Conservation (phyloP, 2,113 vertebrate species). For the Cisticola juncidis region DNA sequence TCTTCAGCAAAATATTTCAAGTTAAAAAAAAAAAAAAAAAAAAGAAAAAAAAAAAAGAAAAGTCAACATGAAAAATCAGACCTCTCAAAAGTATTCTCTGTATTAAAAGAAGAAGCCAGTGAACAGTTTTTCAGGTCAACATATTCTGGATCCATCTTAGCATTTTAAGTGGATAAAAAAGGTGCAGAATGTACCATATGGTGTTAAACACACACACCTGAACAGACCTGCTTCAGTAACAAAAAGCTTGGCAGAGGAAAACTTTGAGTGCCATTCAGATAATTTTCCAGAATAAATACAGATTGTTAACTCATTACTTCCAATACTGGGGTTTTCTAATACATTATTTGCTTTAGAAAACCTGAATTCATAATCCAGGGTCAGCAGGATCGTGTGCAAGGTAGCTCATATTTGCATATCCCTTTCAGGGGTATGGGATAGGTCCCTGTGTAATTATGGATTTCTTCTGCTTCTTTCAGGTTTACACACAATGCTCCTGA, state of each 20-base stretch:
- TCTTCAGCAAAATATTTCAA: neutral
- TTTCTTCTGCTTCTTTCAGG: neutral
- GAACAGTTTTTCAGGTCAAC: neutral
- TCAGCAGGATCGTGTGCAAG: neutral
- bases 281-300: neutral
- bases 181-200: neutral
- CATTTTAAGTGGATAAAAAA: neutral
- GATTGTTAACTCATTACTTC: neutral
- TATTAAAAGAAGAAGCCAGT: neutral
- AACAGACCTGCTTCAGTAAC: neutral
- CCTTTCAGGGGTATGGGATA: neutral
- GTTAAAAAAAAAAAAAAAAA: neutral
- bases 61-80: neutral
- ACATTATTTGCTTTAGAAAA: neutral
- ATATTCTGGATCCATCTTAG: neutral
- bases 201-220: neutral
- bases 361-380: neutral
- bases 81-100: neutral
- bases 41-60: neutral
- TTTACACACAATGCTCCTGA: neutral
- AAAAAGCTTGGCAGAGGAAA: slow-evolving; percentile 1
- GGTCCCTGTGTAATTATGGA: neutral
- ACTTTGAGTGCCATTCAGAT: neutral
- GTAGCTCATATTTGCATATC: neutral
- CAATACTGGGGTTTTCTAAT: neutral